Conservation (phyloP, 30 jellyfish, hydroid and myxozoan species). For the Mastigias papua region DNA sequence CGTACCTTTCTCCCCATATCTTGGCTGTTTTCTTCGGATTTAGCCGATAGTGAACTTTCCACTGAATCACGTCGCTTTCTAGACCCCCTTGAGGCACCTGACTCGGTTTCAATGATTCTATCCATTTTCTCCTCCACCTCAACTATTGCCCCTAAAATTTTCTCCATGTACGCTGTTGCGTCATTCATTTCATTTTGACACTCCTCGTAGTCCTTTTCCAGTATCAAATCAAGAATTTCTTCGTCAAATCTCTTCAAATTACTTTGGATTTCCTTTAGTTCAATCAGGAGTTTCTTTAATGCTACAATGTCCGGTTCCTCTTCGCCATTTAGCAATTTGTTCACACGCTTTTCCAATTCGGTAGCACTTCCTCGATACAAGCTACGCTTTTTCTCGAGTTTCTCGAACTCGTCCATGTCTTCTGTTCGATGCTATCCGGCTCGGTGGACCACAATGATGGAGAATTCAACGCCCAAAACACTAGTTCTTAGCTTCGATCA, state of each 20-base stretch:
- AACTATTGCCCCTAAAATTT: constrained; percentile 1
- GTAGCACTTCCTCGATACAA: constrained; percentile 1
- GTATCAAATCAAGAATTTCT: background rate
- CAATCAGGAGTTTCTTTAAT: background rate
- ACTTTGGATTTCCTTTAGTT: constrained; percentile 8
- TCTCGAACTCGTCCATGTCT: too few species aligned
- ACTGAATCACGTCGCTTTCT: background rate
- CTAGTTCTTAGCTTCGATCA: too few species aligned
- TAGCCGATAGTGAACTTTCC: too few species aligned
- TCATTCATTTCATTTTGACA: constrained; percentile 10
- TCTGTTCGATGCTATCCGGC: background rate
- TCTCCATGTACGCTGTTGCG: background rate
- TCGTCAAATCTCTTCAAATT: background rate
- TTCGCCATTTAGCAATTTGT: background rate
- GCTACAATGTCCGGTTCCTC: background rate
- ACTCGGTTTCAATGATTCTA: background rate
- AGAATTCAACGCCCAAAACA: too few species aligned
- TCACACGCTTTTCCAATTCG: constrained; percentile 3
- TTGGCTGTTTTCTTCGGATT: too few species aligned
- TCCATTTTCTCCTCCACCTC: background rate
- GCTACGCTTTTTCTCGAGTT: constrained; percentile 2
- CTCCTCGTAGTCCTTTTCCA: background rate
- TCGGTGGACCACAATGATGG: constrained; percentile 19
- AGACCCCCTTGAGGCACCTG: constrained; percentile 16
- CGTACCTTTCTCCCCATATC: constrained; percentile 20